Evolutionary conservation across 2,888 invertebrate species (phyloP), one percentile per base, ranked within the genome.

Genomic region (Cyclophora punctaria): DNA sequence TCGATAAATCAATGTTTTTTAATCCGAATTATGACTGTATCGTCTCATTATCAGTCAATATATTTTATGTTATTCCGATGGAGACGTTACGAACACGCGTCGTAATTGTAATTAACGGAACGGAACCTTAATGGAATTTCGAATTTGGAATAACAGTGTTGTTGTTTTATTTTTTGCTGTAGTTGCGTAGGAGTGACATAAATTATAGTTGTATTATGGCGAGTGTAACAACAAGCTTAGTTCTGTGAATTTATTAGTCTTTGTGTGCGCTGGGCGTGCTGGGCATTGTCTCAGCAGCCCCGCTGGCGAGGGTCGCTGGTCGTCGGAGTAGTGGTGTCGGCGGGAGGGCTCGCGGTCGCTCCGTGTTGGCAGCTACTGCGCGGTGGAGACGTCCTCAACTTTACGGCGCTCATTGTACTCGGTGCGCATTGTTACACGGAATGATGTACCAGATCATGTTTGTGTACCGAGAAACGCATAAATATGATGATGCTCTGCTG

Each of bases 291-390:
- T 80, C 73, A 75, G 54, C 66, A 54, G 64, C 50, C 79, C 75
- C 67, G 79, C 78, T 77, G 78, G 55, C 53, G 46, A 33, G 44
- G 37, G 3, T 47, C 34, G 35, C 47, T 34, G 53, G 58, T 64
- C 73, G 75, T 74, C 75, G 75, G 73, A 69, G 76, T 71, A 72
- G 75, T 71, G 34, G 63, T 58, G 58, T 58, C 63, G 58, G 58
- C 55, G 58, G 57, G 55, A 57, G 56, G 53, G 56, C 20, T 20
- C 46, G 54, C 5, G 42, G 42, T 6, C 6, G 44, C 6, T 71
- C 62, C 60, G 64, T 59, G 71, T 66, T 73, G 73, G 68, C 20
- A 64, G 83, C 84, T 84, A 83, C 84, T 78, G 84, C 78, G 78
- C 74, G 84, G 84, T 80, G 20, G 20, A 20, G 20, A 20, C 20